Evolutionary conservation across 2,888 invertebrate species (phyloP), one percentile per base, ranked within the genome.

Genomic region (Heliothis peltigera): DNA sequence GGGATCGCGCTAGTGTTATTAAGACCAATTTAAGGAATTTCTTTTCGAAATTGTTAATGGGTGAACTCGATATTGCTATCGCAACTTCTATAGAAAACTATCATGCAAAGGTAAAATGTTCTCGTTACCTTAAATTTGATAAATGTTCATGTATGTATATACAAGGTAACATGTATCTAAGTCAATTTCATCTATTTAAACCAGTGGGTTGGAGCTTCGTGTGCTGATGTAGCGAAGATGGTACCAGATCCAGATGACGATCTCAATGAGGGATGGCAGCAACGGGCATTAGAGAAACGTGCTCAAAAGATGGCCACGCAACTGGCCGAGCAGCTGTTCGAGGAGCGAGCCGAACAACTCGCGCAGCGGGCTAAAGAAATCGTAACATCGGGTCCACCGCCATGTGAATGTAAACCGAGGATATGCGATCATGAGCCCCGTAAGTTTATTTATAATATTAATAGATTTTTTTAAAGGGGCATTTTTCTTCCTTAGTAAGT

Each of bases 61-160:
- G 87, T 17, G 95, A 95, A 77, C 83, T 95, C 0, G 90, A 94
- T 67, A 92, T 94, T 61, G 95, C 95, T 19, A 94, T 95, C 35
- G 89, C 92, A 49, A 91, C 90, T 1, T 87, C 92, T 0, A 93
- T 94, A 65, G 95, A 94, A 68, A 91, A 91, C 52, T 93, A 92
- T 80, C 94, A 92, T 54, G 93, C 90, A 21, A 92, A 84, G 90
- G 95, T 94, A 82, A 43, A 18, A 53, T 18, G 28, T 44, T 62
- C 5, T 2, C 51, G 17, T n/a, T 28, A 0, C 35, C 4, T 44
- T 17, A 3, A 12, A 25, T 22, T 15, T 59, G 0, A 28, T 32
- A 8, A 17, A 19, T 19, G 5, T 8, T 32, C 32, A 62, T 22
- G 15, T 22, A 22, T n/a, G n/a, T 25, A 22, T 39, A 25, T 19